These are phyloP conservation scores for Sinhomidia bicolor DNA, from an alignment of 2,888 invertebrate genomes.

Conservation along the genomic window DNA sequence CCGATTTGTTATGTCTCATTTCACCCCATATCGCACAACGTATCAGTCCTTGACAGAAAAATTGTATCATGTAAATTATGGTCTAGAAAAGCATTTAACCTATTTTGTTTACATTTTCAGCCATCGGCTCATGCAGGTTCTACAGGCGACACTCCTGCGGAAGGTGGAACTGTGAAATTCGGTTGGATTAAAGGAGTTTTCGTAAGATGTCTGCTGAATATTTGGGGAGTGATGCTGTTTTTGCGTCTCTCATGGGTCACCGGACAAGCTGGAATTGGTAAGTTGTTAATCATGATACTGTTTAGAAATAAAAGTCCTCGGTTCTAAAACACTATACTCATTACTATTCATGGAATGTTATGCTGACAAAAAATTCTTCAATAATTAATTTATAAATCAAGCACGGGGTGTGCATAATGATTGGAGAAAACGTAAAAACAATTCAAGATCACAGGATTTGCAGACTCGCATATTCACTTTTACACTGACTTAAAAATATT, in stretches of 20 bases:
- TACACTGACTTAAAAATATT: slow-evolving; percentile 1
- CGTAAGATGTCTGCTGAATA: slow-evolving; percentile 97
- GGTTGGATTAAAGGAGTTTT: slow-evolving; percentile 98
- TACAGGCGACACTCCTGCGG: slow-evolving; percentile 81
- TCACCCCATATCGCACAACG: too few species aligned
- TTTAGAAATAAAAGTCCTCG: background rate
- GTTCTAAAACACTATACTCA: background rate
- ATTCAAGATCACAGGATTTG: slow-evolving; percentile 32
- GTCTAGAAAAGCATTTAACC: background rate
- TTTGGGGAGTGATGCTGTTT: slow-evolving; percentile 99
- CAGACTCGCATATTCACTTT: background rate
- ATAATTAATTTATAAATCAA: too few species aligned
- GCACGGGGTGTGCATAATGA: too few species aligned
- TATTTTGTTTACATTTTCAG: slow-evolving; percentile 23
- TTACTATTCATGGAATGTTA: slow-evolving; percentile 9
- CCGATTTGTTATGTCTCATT: too few species aligned
- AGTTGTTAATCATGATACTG: slow-evolving; percentile 80
- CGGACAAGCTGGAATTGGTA: slow-evolving; percentile 94
- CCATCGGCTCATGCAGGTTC: slow-evolving; percentile 76
- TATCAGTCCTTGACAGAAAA: too few species aligned
- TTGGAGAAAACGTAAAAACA: too few species aligned
- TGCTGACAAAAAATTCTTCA: background rate
- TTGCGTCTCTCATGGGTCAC: slow-evolving; percentile 97
- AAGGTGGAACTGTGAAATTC: slow-evolving; percentile 88
- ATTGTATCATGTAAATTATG: background rate